These are phyloP conservation scores for Apotomis turbidana DNA, from an alignment of 2,888 invertebrate species.

Conservation along the genomic window DNA sequence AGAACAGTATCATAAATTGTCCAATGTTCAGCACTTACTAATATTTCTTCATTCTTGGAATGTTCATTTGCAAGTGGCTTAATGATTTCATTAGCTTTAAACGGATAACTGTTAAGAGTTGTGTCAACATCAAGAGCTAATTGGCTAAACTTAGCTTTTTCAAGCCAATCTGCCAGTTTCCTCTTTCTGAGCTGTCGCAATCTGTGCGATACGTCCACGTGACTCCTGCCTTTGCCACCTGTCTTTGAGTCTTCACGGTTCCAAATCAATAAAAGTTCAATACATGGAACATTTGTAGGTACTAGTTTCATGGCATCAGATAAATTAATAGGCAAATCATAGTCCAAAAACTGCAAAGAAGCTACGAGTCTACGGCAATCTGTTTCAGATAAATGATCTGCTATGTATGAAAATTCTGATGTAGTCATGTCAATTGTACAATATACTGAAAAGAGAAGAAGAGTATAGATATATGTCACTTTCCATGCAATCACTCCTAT, in stretches of 20 bases:
- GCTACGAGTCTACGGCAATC: constrained; percentile 85
- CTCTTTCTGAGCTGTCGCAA: constrained; percentile 83
- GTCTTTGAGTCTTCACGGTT: constrained; percentile 63
- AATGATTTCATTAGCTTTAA: neutral
- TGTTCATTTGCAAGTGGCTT: constrained; percentile 15
- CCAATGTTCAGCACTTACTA: constrained; percentile 50
- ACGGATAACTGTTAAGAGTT: constrained; percentile 50
- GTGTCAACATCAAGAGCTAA: constrained; percentile 77
- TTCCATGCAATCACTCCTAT: neutral
- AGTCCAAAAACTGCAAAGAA: constrained; percentile 78
- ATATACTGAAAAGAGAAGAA: constrained; percentile 45
- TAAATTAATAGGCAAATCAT: constrained; percentile 55
- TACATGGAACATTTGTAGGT: constrained; percentile 79
- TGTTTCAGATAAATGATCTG: constrained; percentile 79
- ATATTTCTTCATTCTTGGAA: constrained; percentile 19
- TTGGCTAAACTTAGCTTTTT: constrained; percentile 81
- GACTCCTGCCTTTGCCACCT: constrained; percentile 83
- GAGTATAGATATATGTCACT: neutral
- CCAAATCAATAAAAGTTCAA: constrained; percentile 84
- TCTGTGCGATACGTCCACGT: constrained; percentile 80
- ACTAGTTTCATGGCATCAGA: constrained; percentile 65
- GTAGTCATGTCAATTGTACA: constrained; percentile 64
- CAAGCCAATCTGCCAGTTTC: constrained; percentile 86
- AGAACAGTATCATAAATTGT: constrained; percentile 57
- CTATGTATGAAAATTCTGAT: constrained; percentile 73